Evolutionary conservation across 2,113 vertebrate genomes (phyloP), one percentile per base, ranked within the genome.

Genomic region (Empidonax alnorum): DNA sequence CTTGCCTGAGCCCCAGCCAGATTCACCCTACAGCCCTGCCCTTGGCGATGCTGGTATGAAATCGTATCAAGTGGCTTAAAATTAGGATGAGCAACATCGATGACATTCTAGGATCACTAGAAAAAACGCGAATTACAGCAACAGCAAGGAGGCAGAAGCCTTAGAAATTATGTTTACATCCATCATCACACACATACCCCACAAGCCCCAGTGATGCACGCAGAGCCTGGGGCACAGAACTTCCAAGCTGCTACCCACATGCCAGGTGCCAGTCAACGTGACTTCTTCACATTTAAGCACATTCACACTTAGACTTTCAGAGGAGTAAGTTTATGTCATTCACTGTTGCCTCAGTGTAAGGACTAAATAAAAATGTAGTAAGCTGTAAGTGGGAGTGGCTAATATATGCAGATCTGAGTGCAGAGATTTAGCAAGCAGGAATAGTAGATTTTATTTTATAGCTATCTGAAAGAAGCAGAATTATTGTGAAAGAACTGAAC

Each of bases 391-490:
- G 65, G 49, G 23, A 46, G 21, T 47, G 82, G 44, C 72, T 88
- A 95, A 90, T 79, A 67, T 35, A 93, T 72, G 62, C 75, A 90
- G 52, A 72, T 73, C 62, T 79, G 58, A 90, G 22, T 82, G 78
- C 52, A 71, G 8, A 73, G 42, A 46, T 52, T 67, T 69, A 65
- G 33, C 35, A 81, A 63, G 75, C 49, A 68, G 35, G 23, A 90
- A 67, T 7, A 85, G 53, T 35, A 79, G 35, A 79, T 79, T 89
- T 89, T 84, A 75, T 80, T 93, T 91, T 46, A 89, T 47, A 90
- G 42, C 15, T 78, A 58, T 33, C 50, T 59, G 71, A 90, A 94
- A 93, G 50, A 91, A 93, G 66, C 11, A 44, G 65, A 75, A 71
- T 46, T 84, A 67, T 22, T 75, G 47, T 42, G 52, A 79, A 85